Evolutionary conservation across 2,113 vertebrate genomes (phyloP).

Genomic region (Dinomys branickii): DNA sequence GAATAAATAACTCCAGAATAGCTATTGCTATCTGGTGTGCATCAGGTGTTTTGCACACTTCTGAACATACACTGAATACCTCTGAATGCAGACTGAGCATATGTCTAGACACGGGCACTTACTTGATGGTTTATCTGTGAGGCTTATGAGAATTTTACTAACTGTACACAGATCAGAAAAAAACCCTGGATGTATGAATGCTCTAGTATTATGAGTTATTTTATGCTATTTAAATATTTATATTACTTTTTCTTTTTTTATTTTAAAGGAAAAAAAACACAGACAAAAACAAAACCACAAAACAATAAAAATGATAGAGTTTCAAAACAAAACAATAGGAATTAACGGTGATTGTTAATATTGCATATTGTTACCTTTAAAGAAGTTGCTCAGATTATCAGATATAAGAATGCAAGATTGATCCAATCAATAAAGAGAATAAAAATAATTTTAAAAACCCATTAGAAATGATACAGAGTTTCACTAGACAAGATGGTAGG

Average conservation of each 20-base stretch:
- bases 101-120: background rate
- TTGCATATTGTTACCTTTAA: no score
- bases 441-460: no score
- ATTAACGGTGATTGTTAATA: no score
- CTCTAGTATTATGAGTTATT: background rate
- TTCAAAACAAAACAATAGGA: no score
- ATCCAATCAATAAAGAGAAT: no score
- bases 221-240: slow-evolving; percentile 6
- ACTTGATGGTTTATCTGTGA: background rate
- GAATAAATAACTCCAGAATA: background rate
- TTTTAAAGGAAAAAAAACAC: no score
- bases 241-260: background rate
- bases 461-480: no score
- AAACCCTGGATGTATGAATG: background rate
- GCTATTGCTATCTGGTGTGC: background rate
- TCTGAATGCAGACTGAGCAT: background rate
- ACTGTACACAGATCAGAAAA: background rate
- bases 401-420: no score
- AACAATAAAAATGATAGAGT: no score
- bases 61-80: background rate
- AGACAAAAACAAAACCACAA: no score
- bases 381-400: no score
- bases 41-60: background rate
- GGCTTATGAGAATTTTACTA: background rate
- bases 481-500: no score